phyloP scores from a whole-genome alignment of 2,113 vertebrate species.

The Stegostoma tigrinum region DNA sequence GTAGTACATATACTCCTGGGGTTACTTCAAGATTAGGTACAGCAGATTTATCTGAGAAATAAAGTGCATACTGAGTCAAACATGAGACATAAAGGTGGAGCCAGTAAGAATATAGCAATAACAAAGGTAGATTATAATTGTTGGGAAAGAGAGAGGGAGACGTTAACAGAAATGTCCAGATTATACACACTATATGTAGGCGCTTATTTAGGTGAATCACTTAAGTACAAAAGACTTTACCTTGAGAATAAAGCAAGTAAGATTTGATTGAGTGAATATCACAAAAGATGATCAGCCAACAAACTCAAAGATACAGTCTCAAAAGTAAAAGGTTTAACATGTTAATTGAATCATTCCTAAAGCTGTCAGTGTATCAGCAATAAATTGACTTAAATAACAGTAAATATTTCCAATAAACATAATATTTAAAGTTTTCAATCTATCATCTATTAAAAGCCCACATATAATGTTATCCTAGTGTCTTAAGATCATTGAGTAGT shows the following conservation, averaged over 20 bases:
- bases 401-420: not conserved
- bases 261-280: not conserved
- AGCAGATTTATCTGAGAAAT: not conserved
- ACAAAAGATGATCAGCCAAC: not conserved
- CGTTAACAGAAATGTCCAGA: not conserved
- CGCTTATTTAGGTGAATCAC: not conserved
- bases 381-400: no score
- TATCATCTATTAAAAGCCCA: not conserved
- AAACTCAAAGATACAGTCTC: not conserved
- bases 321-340: not conserved
- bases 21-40: not conserved
- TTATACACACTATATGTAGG: not conserved
- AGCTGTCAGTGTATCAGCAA: not conserved
- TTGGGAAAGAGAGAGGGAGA: not conserved
- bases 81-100: not conserved
- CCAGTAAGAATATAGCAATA: not conserved
- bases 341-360: not conserved
- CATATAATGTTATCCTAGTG: not conserved
- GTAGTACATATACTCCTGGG: not conserved
- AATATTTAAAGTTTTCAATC: not conserved
- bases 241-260: not conserved
- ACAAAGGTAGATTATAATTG: not conserved
- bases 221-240: not conserved
- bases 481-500: not conserved
- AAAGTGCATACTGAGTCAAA: not conserved